phyloP scores from a whole-genome alignment of 2,797 vertebrate species.

The Sardinella longiceps region DNA sequence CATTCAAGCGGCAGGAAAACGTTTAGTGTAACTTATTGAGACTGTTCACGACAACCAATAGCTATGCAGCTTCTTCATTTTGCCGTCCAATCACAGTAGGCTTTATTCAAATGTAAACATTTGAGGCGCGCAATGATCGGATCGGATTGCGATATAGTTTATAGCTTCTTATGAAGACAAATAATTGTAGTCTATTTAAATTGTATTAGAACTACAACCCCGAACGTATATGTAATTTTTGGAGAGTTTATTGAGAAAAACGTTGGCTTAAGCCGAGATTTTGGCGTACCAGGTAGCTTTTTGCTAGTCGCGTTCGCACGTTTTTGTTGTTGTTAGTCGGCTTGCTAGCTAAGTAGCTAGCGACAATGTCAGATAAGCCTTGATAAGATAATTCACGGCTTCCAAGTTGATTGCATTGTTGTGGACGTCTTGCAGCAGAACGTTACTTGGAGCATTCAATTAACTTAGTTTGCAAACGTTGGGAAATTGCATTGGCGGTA shows the following conservation, averaged over 20 bases:
- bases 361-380: slow-evolving; percentile 21
- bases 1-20: neutral
- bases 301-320: neutral
- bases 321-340: slow-evolving; percentile 52
- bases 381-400: neutral
- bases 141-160: slow-evolving; percentile 22
- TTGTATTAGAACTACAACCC: neutral
- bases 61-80: neutral
- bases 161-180: slow-evolving; percentile 23
- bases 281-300: slow-evolving; percentile 51
- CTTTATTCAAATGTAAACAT: slow-evolving; percentile 20
- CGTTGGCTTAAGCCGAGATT: neutral
- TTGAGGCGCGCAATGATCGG: slow-evolving; percentile 26
- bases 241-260: neutral
- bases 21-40: neutral
- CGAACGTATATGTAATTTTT: neutral
- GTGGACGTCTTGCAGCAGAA: neutral
- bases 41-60: neutral
- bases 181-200: neutral
- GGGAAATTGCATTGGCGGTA: neutral
- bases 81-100: neutral
- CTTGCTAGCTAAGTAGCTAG: slow-evolving; percentile 56
- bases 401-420: neutral
- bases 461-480: neutral
- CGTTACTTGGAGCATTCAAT: neutral